Conservation (phyloP, 92 coral and sea anemone genomes). For the Porites evermanni region DNA sequence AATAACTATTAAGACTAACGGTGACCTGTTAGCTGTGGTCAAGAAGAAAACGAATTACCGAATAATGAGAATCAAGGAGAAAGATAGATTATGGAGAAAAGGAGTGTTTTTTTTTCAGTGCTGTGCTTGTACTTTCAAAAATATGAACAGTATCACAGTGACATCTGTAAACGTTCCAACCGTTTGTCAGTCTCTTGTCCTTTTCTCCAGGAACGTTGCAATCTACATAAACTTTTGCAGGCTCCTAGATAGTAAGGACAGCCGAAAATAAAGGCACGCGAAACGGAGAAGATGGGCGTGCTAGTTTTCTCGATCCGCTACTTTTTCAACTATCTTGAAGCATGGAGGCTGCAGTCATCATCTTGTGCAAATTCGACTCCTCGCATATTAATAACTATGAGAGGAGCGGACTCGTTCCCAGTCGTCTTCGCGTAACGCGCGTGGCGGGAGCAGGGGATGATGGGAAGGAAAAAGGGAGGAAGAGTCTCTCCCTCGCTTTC, state of each 20-base stretch:
- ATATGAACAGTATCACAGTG: not conserved
- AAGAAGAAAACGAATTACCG: not conserved
- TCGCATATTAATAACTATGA: too few species aligned
- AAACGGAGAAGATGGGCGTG: too few species aligned
- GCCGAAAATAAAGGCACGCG: too few species aligned
- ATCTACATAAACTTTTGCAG: not conserved
- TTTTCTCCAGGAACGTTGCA: not conserved
- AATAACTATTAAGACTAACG: not conserved
- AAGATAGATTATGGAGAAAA: not conserved
- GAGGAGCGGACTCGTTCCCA: too few species aligned
- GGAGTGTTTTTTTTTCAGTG: not conserved
- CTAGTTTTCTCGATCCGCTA: too few species aligned
- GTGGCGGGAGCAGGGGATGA: too few species aligned
- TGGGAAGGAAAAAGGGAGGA: too few species aligned
- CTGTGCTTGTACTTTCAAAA: conserved; percentile 18
- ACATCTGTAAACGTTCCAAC: not conserved
- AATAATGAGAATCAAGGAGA: not conserved
- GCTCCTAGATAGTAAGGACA: not conserved
- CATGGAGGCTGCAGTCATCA: too few species aligned
- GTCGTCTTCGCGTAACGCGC: too few species aligned
- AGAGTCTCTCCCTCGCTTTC: too few species aligned
- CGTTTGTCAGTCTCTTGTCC: not conserved
- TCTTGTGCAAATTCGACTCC: too few species aligned
- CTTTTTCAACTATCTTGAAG: too few species aligned
- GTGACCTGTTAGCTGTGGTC: not conserved